These are phyloP conservation scores for Vollenhovia emeryi DNA, from an alignment of 1,140 invertebrate genomes.

Conservation along the genomic window DNA sequence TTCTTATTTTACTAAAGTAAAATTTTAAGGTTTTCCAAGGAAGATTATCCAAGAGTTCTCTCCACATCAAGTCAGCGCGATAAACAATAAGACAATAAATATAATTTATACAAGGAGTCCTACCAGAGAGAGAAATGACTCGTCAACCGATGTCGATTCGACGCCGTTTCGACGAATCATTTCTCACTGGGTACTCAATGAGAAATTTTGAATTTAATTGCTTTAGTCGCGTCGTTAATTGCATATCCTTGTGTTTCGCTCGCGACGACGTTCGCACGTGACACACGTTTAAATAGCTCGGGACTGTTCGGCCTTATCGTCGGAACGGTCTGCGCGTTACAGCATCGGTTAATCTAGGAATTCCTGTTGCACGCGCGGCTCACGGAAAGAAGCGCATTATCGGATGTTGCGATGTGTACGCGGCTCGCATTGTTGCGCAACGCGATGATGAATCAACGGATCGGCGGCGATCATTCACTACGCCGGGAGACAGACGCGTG, in stretches of 20 bases:
- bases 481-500: slow-evolving; percentile 62
- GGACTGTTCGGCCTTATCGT: not conserved
- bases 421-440: slow-evolving; percentile 66
- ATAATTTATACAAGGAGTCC: not conserved
- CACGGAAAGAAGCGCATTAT: slow-evolving; percentile 65
- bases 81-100: not conserved
- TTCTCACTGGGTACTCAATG: too few relatives aligned
- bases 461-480: slow-evolving; percentile 65
- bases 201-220: not conserved
- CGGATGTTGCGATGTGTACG: slow-evolving; percentile 43
- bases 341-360: slow-evolving; percentile 59
- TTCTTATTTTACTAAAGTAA: too few relatives aligned
- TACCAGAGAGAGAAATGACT: too few relatives aligned
- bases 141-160: too few relatives aligned
- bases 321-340: not conserved
- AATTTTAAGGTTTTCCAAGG: too few relatives aligned
- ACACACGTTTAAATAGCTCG: not conserved
- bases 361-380: slow-evolving; percentile 54
- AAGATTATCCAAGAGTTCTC: too few relatives aligned
- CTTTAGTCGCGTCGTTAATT: not conserved
- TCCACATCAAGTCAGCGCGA: not conserved
- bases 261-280: not conserved
- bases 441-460: slow-evolving; percentile 69
- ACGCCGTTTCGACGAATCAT: too few relatives aligned
- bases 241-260: not conserved